Conservation (phyloP, 2,113 vertebrate species). For the Lonchura striata region DNA sequence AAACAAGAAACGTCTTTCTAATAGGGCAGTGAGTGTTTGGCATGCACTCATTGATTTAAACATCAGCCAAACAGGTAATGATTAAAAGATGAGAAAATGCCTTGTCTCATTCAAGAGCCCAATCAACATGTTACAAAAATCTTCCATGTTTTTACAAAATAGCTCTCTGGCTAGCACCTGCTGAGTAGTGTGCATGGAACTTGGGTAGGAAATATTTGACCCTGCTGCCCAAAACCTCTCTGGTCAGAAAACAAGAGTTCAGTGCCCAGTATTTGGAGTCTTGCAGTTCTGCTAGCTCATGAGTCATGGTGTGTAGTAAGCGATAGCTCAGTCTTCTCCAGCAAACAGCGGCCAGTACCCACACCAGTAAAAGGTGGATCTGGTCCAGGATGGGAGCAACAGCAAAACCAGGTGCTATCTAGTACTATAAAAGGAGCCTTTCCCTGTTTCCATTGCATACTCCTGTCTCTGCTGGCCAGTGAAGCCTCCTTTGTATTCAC, state of each 20-base stretch:
- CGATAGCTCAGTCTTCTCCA: neutral
- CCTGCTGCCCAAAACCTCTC: neutral
- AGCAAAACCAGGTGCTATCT: neutral
- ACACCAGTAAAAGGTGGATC: neutral
- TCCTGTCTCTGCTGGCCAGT: neutral
- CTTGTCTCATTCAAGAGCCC: neutral
- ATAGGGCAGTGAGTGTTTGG: neutral
- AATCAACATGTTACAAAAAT: constrained; percentile 3
- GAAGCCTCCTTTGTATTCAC: neutral
- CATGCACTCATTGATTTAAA: constrained; percentile 20
- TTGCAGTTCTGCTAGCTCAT: neutral
- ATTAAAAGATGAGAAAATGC: constrained; percentile 39
- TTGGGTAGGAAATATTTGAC: neutral
- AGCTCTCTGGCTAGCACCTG: neutral
- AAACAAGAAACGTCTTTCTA: neutral
- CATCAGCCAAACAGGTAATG: constrained; percentile 22
- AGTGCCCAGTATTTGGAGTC: neutral
- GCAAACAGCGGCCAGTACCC: neutral
- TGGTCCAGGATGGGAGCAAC: neutral
- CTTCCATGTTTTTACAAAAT: neutral
- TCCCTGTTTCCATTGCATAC: neutral
- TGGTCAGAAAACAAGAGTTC: neutral
- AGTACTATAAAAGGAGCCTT: neutral
- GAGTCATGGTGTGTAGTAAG: neutral
- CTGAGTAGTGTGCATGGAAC: neutral